phyloP scores from a whole-genome alignment of 1,140 invertebrate genomes.

The Drosophila ercepeae region DNA sequence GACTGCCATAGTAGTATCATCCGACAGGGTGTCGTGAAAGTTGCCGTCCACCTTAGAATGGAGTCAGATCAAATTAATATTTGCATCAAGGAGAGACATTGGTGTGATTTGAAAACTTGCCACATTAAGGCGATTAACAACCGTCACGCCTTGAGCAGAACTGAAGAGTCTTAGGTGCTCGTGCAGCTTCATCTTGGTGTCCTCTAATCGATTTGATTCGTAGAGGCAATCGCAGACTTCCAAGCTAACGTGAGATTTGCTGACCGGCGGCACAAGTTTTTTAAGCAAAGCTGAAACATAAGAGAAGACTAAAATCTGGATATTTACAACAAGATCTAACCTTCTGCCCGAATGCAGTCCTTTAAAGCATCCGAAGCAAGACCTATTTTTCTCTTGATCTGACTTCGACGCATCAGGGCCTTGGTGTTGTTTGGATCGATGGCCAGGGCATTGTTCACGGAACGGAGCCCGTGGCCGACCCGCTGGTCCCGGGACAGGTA shows the following conservation, averaged over 20 bases:
- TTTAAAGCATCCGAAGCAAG: constrained; percentile 44
- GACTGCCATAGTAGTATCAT: constrained; percentile 28
- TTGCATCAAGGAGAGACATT: neutral
- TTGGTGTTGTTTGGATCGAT: constrained; percentile 16
- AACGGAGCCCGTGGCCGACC: constrained; percentile 20
- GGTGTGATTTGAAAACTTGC: constrained; percentile 22
- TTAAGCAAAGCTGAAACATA: constrained; percentile 13
- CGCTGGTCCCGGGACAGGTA: constrained; percentile 32
- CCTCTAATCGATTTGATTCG: constrained; percentile 66
- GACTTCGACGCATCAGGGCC: constrained; percentile 43
- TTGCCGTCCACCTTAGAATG: constrained; percentile 45
- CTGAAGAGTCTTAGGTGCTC: constrained; percentile 18
- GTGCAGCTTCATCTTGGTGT: constrained; percentile 50
- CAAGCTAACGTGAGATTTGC: constrained; percentile 17
- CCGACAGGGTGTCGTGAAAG: constrained; percentile 43
- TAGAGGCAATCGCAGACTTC: constrained; percentile 60
- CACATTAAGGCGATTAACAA: constrained; percentile 44
- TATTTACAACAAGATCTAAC: constrained; percentile 12
- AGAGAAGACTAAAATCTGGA: neutral
- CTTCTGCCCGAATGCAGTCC: constrained; percentile 48
- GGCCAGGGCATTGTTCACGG: constrained; percentile 44
- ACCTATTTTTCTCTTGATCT: constrained; percentile 37
- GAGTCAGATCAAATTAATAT: neutral
- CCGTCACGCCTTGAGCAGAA: constrained; percentile 18
- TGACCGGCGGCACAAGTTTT: neutral